Conservation (phyloP, 2,888 invertebrate genomes). For the Thysanoteuthis rhombus region DNA sequence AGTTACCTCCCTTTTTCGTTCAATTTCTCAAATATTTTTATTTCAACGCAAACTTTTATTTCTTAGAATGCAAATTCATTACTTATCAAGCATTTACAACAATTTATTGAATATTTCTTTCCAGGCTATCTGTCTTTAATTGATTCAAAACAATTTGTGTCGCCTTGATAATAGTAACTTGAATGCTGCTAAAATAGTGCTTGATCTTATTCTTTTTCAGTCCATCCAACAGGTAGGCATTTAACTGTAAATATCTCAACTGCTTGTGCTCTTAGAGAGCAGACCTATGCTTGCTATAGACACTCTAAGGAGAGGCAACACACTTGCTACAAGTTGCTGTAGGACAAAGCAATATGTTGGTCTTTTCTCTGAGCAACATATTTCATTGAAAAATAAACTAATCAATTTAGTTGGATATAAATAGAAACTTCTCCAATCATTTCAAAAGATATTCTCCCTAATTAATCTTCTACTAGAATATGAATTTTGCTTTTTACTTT, state of each 20-base stretch:
- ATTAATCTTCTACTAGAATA: neutral
- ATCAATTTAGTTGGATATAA: too few relatives aligned
- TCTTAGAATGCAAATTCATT: neutral
- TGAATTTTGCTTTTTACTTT: neutral
- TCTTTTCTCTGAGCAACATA: neutral
- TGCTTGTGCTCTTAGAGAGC: constrained; percentile 12
- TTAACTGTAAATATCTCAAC: neutral
- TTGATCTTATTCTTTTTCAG: constrained; percentile 12
- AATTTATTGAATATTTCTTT: neutral
- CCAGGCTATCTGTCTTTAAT: neutral
- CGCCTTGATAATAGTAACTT: neutral
- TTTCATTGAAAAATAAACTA: neutral
- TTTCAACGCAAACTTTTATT: neutral
- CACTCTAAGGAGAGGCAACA: neutral
- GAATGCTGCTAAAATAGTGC: neutral
- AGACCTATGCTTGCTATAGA: neutral
- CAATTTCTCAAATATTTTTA: neutral
- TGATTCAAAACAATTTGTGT: neutral
- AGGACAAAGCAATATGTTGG: neutral
- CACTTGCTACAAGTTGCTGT: neutral
- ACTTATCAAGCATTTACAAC: neutral
- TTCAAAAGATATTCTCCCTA: too few relatives aligned
- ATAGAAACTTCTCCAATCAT: too few relatives aligned
- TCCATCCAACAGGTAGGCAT: neutral
- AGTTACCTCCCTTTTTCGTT: neutral